Conservation (phyloP, 1,140 invertebrate species). For the Homarus americanus region DNA sequence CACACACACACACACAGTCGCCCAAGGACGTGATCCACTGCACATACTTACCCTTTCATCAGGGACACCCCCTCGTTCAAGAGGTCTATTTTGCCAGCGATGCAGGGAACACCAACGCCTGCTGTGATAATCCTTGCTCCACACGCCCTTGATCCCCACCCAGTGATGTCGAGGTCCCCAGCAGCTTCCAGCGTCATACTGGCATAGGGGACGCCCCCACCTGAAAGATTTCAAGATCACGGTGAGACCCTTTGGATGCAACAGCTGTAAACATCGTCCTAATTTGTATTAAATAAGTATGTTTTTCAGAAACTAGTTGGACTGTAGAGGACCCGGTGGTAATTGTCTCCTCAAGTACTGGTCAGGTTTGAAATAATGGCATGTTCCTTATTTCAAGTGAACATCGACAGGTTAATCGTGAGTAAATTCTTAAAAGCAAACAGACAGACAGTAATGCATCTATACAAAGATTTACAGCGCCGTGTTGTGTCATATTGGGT, state of each 20-base stretch:
- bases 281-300: neutral
- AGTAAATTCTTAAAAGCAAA: too few relatives aligned
- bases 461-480: too few relatives aligned
- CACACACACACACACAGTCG: neutral
- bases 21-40: too few relatives aligned
- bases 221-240: neutral
- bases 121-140: neutral
- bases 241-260: neutral
- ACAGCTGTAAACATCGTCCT: neutral
- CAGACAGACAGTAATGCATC: too few relatives aligned
- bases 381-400: too few relatives aligned
- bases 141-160: slow-evolving; percentile 25
- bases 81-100: neutral
- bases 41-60: too few relatives aligned
- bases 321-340: too few relatives aligned
- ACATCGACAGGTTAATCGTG: too few relatives aligned
- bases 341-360: too few relatives aligned
- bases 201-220: slow-evolving; percentile 1
- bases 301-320: too few relatives aligned
- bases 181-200: slow-evolving; percentile 17
- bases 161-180: slow-evolving; percentile 17
- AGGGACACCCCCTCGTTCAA: neutral
- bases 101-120: slow-evolving; percentile 29
- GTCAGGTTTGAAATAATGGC: too few relatives aligned
- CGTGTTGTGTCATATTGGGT: too few relatives aligned